Evolutionary conservation across 2,797 vertebrate genomes (phyloP).

Genomic region (Octomys mimax): DNA sequence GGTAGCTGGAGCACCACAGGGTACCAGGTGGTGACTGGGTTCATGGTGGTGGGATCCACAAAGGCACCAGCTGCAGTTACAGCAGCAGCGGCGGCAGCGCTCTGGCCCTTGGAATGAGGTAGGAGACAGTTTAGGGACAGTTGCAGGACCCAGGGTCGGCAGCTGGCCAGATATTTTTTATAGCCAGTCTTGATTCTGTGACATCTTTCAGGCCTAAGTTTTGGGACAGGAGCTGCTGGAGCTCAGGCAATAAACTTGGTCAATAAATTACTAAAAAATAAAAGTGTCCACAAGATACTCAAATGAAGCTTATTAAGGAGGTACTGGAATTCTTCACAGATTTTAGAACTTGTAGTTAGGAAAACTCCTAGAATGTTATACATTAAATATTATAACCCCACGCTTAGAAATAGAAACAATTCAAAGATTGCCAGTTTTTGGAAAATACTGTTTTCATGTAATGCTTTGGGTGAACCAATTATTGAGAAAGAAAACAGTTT

Average conservation of each 20-base stretch:
- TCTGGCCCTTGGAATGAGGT: background rate
- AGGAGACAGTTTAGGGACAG: too few species aligned
- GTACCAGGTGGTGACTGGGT: rapidly evolving
- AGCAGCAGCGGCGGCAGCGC: background rate
- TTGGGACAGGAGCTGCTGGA: background rate
- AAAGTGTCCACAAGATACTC: background rate
- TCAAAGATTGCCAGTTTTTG: background rate
- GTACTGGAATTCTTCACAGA: background rate
- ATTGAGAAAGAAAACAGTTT: background rate
- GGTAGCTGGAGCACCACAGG: rapidly evolving
- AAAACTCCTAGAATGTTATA: background rate
- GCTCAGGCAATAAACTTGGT: background rate
- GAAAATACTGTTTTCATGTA: constrained; percentile 24
- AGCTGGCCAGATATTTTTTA: background rate
- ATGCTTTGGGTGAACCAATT: constrained; percentile 10
- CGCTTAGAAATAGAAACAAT: constrained; percentile 3
- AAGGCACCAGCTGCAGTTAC: background rate
- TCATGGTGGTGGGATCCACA: background rate
- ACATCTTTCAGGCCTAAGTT: background rate
- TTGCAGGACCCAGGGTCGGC: rapidly evolving
- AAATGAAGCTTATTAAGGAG: background rate
- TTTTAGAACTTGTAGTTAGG: background rate
- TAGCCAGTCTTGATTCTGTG: background rate
- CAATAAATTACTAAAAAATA: constrained; percentile 9
- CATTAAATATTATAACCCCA: constrained; percentile 5